Evolutionary conservation across 2,113 vertebrate species (phyloP).

Genomic region (Sapayoa aenigma): DNA sequence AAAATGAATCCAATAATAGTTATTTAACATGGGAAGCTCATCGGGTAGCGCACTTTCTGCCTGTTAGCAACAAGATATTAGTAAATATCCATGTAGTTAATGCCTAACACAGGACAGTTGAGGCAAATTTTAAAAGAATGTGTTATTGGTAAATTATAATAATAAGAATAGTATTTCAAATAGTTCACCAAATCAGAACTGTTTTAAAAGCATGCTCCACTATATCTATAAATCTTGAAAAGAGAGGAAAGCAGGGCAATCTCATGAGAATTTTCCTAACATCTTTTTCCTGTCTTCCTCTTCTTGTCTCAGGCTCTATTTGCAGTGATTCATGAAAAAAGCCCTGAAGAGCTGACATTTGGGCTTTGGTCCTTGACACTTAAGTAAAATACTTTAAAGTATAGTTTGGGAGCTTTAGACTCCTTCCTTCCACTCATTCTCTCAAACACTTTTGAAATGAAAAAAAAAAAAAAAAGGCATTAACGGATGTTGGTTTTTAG

Average conservation of each 20-base stretch:
- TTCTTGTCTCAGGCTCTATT: neutral
- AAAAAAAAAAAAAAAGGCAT: neutral
- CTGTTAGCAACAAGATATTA: neutral
- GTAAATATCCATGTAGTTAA: neutral
- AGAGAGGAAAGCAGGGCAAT: neutral
- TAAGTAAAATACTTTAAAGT: conserved; percentile 43
- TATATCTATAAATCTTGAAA: neutral
- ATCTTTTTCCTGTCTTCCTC: conserved; percentile 6
- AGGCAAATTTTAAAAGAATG: neutral
- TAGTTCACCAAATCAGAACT: neutral
- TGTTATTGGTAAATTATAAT: neutral
- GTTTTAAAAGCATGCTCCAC: neutral
- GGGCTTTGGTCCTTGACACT: conserved; percentile 45
- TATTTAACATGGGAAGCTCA: neutral
- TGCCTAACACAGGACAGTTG: neutral
- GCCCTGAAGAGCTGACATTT: conserved; percentile 11
- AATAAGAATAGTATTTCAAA: neutral
- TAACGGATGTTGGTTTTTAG: conserved; percentile 5
- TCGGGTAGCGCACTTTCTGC: neutral
- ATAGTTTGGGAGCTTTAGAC: conserved; percentile 13
- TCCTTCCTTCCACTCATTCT: conserved; percentile 16
- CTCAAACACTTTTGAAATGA: conserved; percentile 46
- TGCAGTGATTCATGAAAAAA: conserved; percentile 51
- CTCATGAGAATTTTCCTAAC: conserved; percentile 32
- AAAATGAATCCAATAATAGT: neutral